These are phyloP conservation scores for Stenichneumon culpator DNA, from an alignment of 2,888 invertebrate species.

Conservation along the genomic window DNA sequence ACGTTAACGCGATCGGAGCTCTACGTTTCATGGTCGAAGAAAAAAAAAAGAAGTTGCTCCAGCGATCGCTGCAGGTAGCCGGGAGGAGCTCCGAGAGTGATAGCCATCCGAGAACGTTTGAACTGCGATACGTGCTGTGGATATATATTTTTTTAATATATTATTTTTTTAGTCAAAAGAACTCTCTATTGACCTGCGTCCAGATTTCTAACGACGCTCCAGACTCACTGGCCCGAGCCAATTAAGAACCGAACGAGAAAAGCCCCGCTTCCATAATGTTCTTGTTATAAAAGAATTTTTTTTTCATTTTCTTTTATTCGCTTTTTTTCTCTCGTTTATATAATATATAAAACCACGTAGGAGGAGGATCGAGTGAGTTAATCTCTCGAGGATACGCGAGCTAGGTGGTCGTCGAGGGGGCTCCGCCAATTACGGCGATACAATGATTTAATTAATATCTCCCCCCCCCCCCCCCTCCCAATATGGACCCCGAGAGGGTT, in stretches of 20 bases:
- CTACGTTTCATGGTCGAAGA: conserved; percentile 9
- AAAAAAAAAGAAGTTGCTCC: neutral
- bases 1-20: conserved; percentile 39
- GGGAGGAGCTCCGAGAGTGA: conserved; percentile 1
- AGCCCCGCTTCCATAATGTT: neutral
- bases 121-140: neutral
- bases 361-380: conserved; percentile 11
- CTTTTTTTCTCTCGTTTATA: neutral
- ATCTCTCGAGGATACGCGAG: conserved; percentile 15
- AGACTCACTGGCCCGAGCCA: neutral
- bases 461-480: too few species aligned
- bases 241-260: neutral
- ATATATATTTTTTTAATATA: neutral
- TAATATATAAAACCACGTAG: conserved; percentile 19
- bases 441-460: conserved; percentile 45
- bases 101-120: neutral
- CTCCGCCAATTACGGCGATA: conserved; percentile 39
- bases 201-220: conserved; percentile 6
- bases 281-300: neutral
- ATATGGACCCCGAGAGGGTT: neutral
- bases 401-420: conserved; percentile 40
- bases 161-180: neutral
- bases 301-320: neutral
- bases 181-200: conserved; percentile 12
- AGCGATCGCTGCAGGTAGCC: conserved; percentile 29